Base-by-base conservation (phyloP, 2,888 invertebrate species). In the Heliconius sara region DNA sequence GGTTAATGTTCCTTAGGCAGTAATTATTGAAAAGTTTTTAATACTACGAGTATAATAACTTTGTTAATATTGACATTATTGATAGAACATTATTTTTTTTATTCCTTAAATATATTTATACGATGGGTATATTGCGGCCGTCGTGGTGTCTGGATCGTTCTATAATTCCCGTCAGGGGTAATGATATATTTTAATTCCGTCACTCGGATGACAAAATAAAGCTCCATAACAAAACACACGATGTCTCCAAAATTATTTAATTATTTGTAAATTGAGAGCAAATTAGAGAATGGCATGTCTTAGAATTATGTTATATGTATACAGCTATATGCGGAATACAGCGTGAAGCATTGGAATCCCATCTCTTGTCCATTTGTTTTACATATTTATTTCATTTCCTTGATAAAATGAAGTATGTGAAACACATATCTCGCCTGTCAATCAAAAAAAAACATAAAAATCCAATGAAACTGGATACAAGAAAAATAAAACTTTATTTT, bases 21-120 rank as follows among this genome's bases (percentile, higher is more conserved):
- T 22, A 65, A 65, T 75, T 65, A 25, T 43, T 22, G 25, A 25
- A 43, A 65, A 19, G 22, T 34, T n/a, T 52, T 75, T 75, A 65
- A 63, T 47, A 75, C 22, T 12, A 1, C 39, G 39, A 10, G 10
- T 39, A 19, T 73, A 60, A n/a, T 34, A 57, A n/a, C n/a, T 30
- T 13, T 12, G 3, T 39, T 57, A 68, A 39, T 68, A n/a, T 68
- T 68, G 39, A 39, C 25, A 43, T 43, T 70, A 25, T 43, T n/a
- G 10, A n/a, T 39, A 22, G 19, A 52, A 52, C 2, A n/a, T 13
- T 43, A 70, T 19, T 12, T 39, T 43, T 66, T 19, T 67, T 34
- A 67, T 22, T 22, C 22, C 34, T 34, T 34, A 3, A 10, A 16
- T 34, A 22, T 67, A 39, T 52, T 52, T 52, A 52, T 52, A 52